phyloP scores from a whole-genome alignment of 2,888 invertebrate genomes.

The Agrotis exclamationis region DNA sequence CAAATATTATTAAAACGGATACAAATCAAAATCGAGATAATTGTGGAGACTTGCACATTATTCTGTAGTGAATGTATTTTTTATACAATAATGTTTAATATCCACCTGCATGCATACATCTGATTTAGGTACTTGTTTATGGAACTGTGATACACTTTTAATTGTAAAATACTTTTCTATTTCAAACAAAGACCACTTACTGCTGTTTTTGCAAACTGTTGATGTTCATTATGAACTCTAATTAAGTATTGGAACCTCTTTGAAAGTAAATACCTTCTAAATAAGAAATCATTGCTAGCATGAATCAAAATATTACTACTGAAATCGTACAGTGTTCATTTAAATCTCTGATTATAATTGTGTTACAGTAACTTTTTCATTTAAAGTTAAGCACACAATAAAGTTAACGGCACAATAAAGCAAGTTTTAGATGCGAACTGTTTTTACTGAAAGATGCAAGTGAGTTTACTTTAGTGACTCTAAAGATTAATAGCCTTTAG shows the following conservation, averaged over 20 bases:
- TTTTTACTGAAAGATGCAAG: constrained; percentile 66
- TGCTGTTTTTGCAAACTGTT: too few relatives aligned
- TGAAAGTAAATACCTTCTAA: background rate
- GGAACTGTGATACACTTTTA: too few relatives aligned
- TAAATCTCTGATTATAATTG: constrained; percentile 26
- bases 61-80: background rate
- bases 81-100: too few relatives aligned
- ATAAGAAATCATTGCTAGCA: background rate
- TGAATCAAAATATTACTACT: background rate
- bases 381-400: constrained; percentile 69
- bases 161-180: too few relatives aligned
- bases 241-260: too few relatives aligned
- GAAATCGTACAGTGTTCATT: constrained; percentile 22
- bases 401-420: constrained; percentile 77
- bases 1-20: too few relatives aligned
- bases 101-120: too few relatives aligned
- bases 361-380: constrained; percentile 67
- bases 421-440: constrained; percentile 67
- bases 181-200: too few relatives aligned
- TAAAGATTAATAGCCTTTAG: constrained; percentile 62
- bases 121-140: too few relatives aligned
- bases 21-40: too few relatives aligned
- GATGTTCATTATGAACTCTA: too few relatives aligned
- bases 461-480: constrained; percentile 65
- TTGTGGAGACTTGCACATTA: too few relatives aligned